Evolutionary conservation across 2,113 vertebrate genomes (phyloP).

Genomic region (Grammomys surdaster): DNA sequence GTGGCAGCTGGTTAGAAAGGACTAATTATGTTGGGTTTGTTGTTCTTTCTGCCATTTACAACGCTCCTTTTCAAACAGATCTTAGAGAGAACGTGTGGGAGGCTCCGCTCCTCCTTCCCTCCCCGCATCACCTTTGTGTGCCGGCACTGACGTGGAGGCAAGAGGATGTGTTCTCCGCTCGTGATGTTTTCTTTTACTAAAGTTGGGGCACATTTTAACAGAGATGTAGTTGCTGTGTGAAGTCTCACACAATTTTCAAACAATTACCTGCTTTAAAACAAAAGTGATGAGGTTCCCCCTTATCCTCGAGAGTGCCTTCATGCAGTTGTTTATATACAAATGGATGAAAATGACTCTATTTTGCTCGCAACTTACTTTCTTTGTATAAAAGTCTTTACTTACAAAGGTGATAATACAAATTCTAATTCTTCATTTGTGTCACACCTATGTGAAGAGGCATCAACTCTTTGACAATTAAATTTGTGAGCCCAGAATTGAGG

Average conservation of each 20-base stretch:
- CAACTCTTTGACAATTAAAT: not conserved
- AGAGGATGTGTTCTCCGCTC: not conserved
- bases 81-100: not conserved
- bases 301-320: not conserved
- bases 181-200: not conserved
- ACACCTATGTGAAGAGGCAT: not conserved
- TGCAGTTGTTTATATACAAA: not conserved
- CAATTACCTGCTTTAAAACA: not conserved
- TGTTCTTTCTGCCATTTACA: slow-evolving; percentile 52
- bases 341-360: slow-evolving; percentile 28
- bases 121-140: not conserved
- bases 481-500: slow-evolving; percentile 25
- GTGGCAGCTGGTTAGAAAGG: slow-evolving; percentile 63
- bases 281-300: not conserved
- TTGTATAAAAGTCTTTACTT: not conserved
- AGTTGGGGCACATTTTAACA: not conserved
- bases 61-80: slow-evolving; percentile 33
- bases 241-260: not conserved
- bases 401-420: not conserved
- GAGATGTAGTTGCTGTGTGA: not conserved
- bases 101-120: not conserved
- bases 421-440: slow-evolving; percentile 16
- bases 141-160: not conserved
- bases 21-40: slow-evolving; percentile 60
- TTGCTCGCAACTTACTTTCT: not conserved